Percentiles rank a stretch among this genome's conserved stretches.
Evolutionary conservation across 2,797 vertebrate species (phyloP).

Genomic region (Rhabdomys pumilio): DNA sequence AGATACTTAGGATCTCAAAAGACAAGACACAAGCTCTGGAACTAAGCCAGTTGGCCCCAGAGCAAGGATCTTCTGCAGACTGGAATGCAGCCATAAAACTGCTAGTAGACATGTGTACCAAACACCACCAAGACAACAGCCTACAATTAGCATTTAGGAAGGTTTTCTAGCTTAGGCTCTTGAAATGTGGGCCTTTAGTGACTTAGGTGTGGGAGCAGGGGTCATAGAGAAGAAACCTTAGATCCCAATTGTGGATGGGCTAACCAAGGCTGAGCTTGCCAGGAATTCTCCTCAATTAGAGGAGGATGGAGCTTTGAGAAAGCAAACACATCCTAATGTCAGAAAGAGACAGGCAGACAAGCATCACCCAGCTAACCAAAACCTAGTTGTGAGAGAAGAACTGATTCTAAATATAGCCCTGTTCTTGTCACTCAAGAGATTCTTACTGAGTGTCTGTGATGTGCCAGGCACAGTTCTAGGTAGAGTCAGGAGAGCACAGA

Average conservation of each 20-base stretch:
- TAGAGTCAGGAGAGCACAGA: constrained; percentile 11
- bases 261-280: neutral
- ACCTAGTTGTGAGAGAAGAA: neutral
- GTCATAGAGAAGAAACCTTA: neutral
- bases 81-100: neutral
- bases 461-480: constrained; percentile 67
- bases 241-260: neutral
- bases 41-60: constrained; percentile 14
- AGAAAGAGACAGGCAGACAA: constrained; percentile 26
- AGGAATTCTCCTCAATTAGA: neutral
- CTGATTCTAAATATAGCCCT: constrained; percentile 59
- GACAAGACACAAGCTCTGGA: constrained; percentile 49
- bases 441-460: constrained; percentile 28
- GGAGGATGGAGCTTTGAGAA: neutral
- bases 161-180: neutral
- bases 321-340: neutral
- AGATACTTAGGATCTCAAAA: constrained; percentile 69
- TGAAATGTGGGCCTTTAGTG: neutral
- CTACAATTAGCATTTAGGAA: neutral
- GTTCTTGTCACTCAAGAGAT: constrained; percentile 46
- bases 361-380: constrained; percentile 60
- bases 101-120: neutral
- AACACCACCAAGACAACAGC: neutral
- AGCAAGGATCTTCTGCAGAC: constrained; percentile 5
- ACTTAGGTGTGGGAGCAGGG: neutral